These are phyloP conservation scores for Ernsta delagoae DNA, from an alignment of 2,888 invertebrate species.

Conservation along the genomic window DNA sequence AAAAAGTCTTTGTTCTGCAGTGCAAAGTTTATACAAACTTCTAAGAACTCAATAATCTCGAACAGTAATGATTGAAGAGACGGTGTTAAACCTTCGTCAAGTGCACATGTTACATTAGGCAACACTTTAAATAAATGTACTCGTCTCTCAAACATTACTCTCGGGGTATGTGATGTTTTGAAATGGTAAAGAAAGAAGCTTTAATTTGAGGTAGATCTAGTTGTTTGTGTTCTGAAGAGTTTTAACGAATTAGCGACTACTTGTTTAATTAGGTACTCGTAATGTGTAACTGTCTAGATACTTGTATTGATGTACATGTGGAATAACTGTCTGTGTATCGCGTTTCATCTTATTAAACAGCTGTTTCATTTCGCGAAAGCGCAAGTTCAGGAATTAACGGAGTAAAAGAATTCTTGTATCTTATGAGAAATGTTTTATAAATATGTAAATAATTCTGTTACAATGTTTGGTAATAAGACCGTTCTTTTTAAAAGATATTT, in stretches of 20 bases:
- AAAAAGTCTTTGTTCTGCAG: no score
- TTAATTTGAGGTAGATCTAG: constrained; percentile 82
- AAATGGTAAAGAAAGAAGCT: constrained; percentile 80
- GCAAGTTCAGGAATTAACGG: not conserved
- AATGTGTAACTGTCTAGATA: constrained; percentile 39
- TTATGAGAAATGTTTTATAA: no score
- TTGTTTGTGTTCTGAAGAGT: constrained; percentile 74
- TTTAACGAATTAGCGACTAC: constrained; percentile 59
- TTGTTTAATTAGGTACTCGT: constrained; percentile 45
- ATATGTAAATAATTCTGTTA: no score
- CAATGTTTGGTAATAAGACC: no score
- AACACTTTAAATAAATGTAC: constrained; percentile 61
- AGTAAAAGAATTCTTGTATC: no score
- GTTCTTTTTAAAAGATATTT: no score
- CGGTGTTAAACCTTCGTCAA: not conserved
- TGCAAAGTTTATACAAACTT: no score
- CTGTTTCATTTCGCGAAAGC: constrained; percentile 26
- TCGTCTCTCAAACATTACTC: constrained; percentile 57
- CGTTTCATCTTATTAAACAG: constrained; percentile 5
- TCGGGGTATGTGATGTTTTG: constrained; percentile 54
- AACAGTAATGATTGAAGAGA: constrained; percentile 44
- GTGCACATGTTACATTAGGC: constrained; percentile 45
- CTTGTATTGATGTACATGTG: constrained; percentile 2
- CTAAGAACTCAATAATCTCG: not conserved
- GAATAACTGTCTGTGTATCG: constrained; percentile 15